Evolutionary conservation across 1,140 invertebrate species (phyloP), one percentile per base, ranked within the genome.

Genomic region (Aradophagus sp.): DNA sequence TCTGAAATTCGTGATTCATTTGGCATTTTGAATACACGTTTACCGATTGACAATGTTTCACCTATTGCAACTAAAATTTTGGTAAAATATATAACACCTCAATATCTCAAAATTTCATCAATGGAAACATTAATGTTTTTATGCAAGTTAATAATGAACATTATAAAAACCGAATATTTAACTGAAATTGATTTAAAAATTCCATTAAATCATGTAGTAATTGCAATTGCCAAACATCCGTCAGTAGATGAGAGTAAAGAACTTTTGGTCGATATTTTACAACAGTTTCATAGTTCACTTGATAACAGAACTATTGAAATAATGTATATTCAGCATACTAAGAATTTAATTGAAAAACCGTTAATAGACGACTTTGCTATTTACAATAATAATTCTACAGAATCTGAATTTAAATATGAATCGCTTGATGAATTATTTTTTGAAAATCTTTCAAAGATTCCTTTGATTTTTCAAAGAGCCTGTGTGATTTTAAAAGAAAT

Each of bases 311-410:
- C 62, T 0, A 53, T 80, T 14, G 77, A 84, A 66, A 50, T 53
- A 17, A 74, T 84, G 27, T 84, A 79, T 55, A 13, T 34, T 7
- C 45, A 47, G 1, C 73, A 80, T 17, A 72, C 19, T 5, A 59
- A 44, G 14, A 42, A 77, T 53, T 58, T 80, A 13, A 77, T 85
- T 32, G 79, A 84, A 44, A 52, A 75, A 39, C 78, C 81, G n/a
- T 36, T 84, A 10, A 23, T 77, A 2, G 53, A 80, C 12, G 58
- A 56, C 59, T 80, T 84, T 41, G 3, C 66, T 31, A 38, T 36
- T n/a, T 67, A 45, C 34, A 10, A 31, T 5, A 34, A 5, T 4
- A 32, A 34, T n/a, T 15, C 26, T 0, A 0, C 34, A 0, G 11
- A 69, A 19, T 7, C 17, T 0, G 20, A 62, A 11, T 62, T 50